Base-by-base conservation (phyloP, 2,797 vertebrate species). In the Oreochromis grahami region DNA sequence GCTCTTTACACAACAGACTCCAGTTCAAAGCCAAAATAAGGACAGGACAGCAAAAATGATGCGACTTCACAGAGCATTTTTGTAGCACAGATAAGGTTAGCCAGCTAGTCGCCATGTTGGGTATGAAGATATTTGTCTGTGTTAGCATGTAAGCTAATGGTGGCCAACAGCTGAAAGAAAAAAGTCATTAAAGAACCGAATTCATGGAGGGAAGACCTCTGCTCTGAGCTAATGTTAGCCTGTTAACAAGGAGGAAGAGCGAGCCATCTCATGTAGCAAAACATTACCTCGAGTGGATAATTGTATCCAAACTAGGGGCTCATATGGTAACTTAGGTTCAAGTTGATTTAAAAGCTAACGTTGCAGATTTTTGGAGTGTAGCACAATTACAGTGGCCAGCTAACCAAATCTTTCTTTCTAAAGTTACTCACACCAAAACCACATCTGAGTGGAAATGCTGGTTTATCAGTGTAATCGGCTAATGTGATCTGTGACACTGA, bases 131-230 rank as follows among this genome's bases (percentile, higher is more conserved):
- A 63, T 38, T 13, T 38, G 34, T 68, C 13, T 24, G 63, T 38
- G 12, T 68, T 68, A 24, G 36, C 63, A 68, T 14, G 1, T 68
- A 68, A 68, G 38, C 8, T 41, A 68, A 68, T 24, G n/a, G 2
- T 43, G n/a, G 36, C 36, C 8, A 68, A 24, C 12, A 15, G 1
- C 5, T 24, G 36, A 68, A 15, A 38, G n/a, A 50, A 19, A 65
- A 63, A 38, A 63, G 0, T 14, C n/a, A 38, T 14, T 14, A 65
- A 65, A 41, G 36, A 14, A 41, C 11, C 0, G 5, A 41, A 68
- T 3, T 68, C 2, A 0, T 24, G n/a, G 63, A 41, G 63, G 36
- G 36, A 68, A 41, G 36, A 24, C 0, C 5, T 24, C 7, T 32
- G 55, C 26, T 29, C n/a, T 41, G 36, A 41, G 36, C 63, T 68